Base-by-base conservation (phyloP, 1,140 invertebrate species). In the Megathymus violae region DNA sequence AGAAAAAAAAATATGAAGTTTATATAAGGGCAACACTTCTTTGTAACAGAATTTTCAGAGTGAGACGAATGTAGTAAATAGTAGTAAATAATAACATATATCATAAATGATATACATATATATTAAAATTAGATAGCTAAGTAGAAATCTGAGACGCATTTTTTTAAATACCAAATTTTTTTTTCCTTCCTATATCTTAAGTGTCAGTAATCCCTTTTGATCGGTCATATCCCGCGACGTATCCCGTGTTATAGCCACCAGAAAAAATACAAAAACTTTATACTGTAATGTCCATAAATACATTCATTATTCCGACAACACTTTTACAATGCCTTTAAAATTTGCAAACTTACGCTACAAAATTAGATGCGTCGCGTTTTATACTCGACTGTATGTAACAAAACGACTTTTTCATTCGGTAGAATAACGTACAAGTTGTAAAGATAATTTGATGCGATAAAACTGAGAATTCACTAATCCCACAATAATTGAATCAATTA, bases 291-390 rank as follows among this genome's bases (percentile, higher is more conserved):
- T 1, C 43, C 51, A 62, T 54, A 60, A 66, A 71, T 38, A 64
- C 64, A 67, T 67, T 71, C 68, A 67, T 67, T 67, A 71, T 61
- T 43, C 27, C 19, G 34, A 64, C 69, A 71, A 71, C 62, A 71
- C 69, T 54, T 62, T 47, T 36, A 46, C 6, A 54, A 41, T 51
- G n/a, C 36, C n/a, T 38, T 54, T 27, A 44, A 61, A 63, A 54
- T 47, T 63, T 54, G 61, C 61, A 47, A 54, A 40, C 6, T 16
- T 43, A 54, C 9, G 5, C 51, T 1, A 43, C 51, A 11, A 43
- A 54, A 54, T 54, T 54, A 54, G 43, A 54, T 7, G 15, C 11
- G 25, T 3, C 38, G 31, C 1, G 38, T 6, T 43, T 43, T 43
- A 27, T n/a, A 5, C 1, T 11, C 0, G 7, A 0, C 13, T 17